phyloP scores from a whole-genome alignment of 2,113 vertebrate genomes.

The Ciconia maguari region DNA sequence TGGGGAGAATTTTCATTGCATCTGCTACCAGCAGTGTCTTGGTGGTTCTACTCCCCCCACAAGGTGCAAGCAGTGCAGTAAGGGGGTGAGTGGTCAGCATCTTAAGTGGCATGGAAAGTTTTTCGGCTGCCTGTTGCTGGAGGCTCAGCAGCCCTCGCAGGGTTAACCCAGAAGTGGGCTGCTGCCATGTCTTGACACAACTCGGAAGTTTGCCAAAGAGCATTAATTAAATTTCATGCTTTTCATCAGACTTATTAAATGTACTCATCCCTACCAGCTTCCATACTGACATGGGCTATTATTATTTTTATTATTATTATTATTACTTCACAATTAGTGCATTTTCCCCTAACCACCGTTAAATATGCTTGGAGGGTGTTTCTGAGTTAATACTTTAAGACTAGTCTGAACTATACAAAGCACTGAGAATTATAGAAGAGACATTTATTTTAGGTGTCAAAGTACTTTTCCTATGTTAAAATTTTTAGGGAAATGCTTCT shows the following conservation, averaged over 20 bases:
- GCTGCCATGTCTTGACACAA: not conserved
- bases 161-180: not conserved
- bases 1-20: not conserved
- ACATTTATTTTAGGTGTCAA: not conserved
- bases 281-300: not conserved
- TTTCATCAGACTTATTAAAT: slow-evolving; percentile 49
- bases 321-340: slow-evolving; percentile 11
- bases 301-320: not conserved
- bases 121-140: not conserved
- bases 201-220: slow-evolving; percentile 34
- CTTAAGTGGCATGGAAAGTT: not conserved
- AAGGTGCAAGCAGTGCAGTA: not conserved
- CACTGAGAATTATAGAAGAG: not conserved
- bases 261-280: slow-evolving; percentile 24
- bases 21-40: not conserved
- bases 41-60: not conserved
- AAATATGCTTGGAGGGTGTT: not conserved
- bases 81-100: not conserved
- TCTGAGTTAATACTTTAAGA: not conserved
- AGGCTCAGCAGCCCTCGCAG: not conserved
- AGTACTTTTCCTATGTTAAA: not conserved
- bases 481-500: not conserved
- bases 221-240: slow-evolving; percentile 57
- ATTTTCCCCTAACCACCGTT: not conserved
- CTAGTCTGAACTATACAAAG: not conserved